phyloP scores from a whole-genome alignment of 2,113 vertebrate genomes.

The Python bivittatus region DNA sequence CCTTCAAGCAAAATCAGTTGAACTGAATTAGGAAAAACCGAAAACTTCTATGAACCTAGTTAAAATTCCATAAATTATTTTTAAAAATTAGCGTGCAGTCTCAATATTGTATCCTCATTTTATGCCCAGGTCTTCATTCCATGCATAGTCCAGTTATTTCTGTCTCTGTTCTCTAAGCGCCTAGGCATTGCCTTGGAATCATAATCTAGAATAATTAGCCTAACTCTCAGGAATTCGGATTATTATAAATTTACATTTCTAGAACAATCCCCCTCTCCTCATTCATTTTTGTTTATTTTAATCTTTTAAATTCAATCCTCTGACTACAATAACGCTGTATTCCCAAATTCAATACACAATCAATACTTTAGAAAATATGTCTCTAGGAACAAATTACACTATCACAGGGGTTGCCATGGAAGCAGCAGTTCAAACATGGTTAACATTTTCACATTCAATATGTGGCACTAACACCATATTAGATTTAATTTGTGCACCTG shows the following conservation, averaged over 20 bases:
- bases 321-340: neutral
- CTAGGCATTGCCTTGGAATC: neutral
- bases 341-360: neutral
- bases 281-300: neutral
- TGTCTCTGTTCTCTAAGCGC: neutral
- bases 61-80: neutral
- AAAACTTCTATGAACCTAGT: neutral
- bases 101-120: neutral
- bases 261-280: neutral
- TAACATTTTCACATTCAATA: neutral
- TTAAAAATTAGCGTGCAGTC: neutral
- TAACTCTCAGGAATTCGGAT: neutral
- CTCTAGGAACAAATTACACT: neutral
- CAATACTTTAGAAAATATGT: neutral
- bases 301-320: neutral
- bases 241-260: neutral
- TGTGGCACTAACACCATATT: neutral
- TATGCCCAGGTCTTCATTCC: neutral
- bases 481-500: constrained; percentile 4
- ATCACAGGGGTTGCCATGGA: neutral
- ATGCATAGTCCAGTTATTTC: neutral
- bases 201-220: neutral
- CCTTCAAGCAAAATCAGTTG: constrained; percentile 5
- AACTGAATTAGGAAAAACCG: neutral
- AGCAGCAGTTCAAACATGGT: neutral